phyloP scores from a whole-genome alignment of 2,888 invertebrate species.

The Myopa testacea region DNA sequence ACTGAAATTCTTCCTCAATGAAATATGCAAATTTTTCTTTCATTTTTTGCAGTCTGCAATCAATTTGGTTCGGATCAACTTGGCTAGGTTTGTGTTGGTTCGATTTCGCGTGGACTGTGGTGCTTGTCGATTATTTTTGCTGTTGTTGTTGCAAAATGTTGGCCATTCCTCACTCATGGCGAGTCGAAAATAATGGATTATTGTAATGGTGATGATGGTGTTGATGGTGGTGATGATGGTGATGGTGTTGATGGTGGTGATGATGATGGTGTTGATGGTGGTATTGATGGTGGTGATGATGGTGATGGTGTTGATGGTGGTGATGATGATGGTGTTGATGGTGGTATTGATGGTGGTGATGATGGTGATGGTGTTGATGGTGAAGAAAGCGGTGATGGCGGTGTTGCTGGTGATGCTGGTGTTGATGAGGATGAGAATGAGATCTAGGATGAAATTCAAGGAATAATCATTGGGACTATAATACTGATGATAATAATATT shows the following conservation, averaged over 20 bases:
- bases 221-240: neutral
- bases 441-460: neutral
- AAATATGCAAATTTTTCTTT: slow-evolving; percentile 63
- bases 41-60: slow-evolving; percentile 34
- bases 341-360: slow-evolving; percentile 2
- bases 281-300: neutral
- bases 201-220: neutral
- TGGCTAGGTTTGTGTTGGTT: neutral
- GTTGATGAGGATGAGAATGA: neutral
- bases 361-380: neutral
- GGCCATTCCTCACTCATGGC: neutral
- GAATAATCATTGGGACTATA: neutral
- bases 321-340: neutral
- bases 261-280: neutral
- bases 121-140: slow-evolving; percentile 11
- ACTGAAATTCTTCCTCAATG: slow-evolving; percentile 67
- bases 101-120: neutral
- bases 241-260: neutral
- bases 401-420: neutral
- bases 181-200: neutral
- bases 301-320: neutral
- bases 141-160: neutral
- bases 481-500: neutral
- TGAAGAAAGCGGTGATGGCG: too few species aligned
- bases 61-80: slow-evolving; percentile 23